Base-by-base conservation (phyloP, 2,888 invertebrate genomes). In the Serrognathus titanus region DNA sequence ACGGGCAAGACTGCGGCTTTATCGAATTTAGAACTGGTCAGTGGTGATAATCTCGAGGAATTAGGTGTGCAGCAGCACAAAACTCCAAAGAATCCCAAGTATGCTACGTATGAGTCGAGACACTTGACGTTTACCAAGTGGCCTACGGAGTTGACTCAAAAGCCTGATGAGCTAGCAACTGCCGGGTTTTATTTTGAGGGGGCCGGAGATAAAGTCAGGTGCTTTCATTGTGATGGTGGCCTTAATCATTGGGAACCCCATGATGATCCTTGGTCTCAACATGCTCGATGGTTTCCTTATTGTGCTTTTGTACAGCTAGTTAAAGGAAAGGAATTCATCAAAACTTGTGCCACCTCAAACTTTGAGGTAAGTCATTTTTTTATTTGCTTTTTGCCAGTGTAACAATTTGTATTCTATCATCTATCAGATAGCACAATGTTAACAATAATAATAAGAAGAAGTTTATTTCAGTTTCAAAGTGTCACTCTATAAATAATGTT, bases 181-280 rank as follows among this genome's bases (percentile, higher is more conserved):
- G 94, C 96, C 13, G 96, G 96, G 3, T 94, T 97, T 77, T 96
- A 89, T 75, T 95, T 93, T 72, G 87, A 84, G 64, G 87, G 87
- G 12, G 78, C 79, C 16, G 84, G 83, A 46, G 90, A 90, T 75
- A 86, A 87, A 78, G 92, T 93, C 35, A 86, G 92, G 54, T 97
- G 97, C 76, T 97, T 95, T 79, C 92, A 93, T 79, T 97, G 97
- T 77, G 94, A 94, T 75, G 95, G 95, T 43, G 94, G 95, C 0
- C 80, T 97, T 48, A 84, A 90, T 63, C 89, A 90, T 72, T 97
- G 97, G 97, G 90, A 94, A 75, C 84, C 86, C 39, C 86, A 86
- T 12, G 97, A 97, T 75, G 89, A 90, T 71, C 94, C 95, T 1
- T 97, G 96, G 95, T 83, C 86, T 52, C 97, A 97, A 73, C 97